Evolutionary conservation across 2,797 vertebrate species (phyloP).

Genomic region (Schizothorax lantsangensis): DNA sequence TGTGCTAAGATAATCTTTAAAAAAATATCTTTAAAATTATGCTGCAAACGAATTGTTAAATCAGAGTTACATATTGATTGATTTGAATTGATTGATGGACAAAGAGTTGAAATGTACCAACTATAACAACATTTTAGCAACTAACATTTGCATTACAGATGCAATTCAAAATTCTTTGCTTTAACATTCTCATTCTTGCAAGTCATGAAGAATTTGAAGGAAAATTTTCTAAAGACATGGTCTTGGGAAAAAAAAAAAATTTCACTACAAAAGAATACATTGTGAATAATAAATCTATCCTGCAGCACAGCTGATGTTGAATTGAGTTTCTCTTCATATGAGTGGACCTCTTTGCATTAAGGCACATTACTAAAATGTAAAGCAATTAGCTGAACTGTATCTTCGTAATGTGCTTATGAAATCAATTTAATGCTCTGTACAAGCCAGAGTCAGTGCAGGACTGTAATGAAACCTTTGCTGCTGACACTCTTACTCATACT

Average conservation of each 20-base stretch:
- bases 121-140: background rate
- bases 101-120: background rate
- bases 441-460: conserved; percentile 36
- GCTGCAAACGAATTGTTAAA: background rate
- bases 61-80: background rate
- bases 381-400: conserved; percentile 57
- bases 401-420: conserved; percentile 61
- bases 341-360: conserved; percentile 38
- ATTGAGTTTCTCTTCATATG: conserved; percentile 27
- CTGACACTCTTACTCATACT: conserved; percentile 7
- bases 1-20: background rate
- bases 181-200: background rate
- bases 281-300: background rate
- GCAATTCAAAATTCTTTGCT: background rate
- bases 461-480: conserved; percentile 43
- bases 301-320: conserved; percentile 9
- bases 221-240: background rate
- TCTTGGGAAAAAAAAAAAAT: background rate
- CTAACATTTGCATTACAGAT: background rate
- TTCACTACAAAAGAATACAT: background rate
- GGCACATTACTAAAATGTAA: conserved; percentile 52
- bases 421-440: conserved; percentile 66
- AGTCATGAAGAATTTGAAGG: background rate
- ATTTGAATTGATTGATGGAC: background rate
- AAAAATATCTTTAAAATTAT: background rate